These are phyloP conservation scores for Eupeodes luniger DNA, from an alignment of 2,888 invertebrate genomes.

Conservation along the genomic window DNA sequence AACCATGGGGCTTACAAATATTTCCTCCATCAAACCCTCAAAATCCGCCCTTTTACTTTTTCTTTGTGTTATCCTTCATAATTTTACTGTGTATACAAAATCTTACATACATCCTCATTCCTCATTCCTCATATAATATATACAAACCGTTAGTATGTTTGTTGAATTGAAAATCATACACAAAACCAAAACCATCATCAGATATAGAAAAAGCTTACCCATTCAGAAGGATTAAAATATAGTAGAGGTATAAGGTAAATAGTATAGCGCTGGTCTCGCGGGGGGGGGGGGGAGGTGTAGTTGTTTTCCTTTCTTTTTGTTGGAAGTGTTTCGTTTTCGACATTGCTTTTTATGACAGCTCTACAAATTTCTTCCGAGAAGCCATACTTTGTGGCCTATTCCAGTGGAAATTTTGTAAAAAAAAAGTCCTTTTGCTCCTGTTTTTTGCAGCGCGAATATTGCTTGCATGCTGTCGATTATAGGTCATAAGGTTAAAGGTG, in stretches of 20 bases:
- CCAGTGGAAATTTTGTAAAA: slow-evolving; percentile 36
- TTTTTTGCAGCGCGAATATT: not conserved
- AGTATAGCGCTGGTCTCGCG: not conserved
- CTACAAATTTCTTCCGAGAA: slow-evolving; percentile 66
- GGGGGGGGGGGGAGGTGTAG: not conserved
- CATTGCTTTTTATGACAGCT: slow-evolving; percentile 63
- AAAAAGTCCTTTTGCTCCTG: slow-evolving; percentile 11
- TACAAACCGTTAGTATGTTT: not conserved
- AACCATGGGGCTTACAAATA: slow-evolving; percentile 64
- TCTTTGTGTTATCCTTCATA: slow-evolving; percentile 30
- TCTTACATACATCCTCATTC: not conserved
- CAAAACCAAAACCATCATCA: slow-evolving; percentile 26
- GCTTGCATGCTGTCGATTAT: slow-evolving; percentile 70
- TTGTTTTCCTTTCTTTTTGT: not conserved
- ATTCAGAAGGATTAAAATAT: slow-evolving; percentile 59
- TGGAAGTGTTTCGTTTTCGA: slow-evolving; percentile 57
- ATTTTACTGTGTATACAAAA: not conserved
- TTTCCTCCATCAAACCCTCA: slow-evolving; percentile 14
- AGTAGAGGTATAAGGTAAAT: slow-evolving; percentile 15
- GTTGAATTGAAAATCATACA: slow-evolving; percentile 50
- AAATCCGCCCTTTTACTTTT: not conserved
- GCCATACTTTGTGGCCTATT: slow-evolving; percentile 68
- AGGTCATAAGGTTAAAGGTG: slow-evolving; percentile 73
- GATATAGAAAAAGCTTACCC: slow-evolving; percentile 30
- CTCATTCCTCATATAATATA: no score